Percentiles rank a stretch among this genome's conserved stretches.
These are phyloP conservation scores for Rhipidura dahli DNA, from an alignment of 2,113 vertebrate species.

Conservation along the genomic window DNA sequence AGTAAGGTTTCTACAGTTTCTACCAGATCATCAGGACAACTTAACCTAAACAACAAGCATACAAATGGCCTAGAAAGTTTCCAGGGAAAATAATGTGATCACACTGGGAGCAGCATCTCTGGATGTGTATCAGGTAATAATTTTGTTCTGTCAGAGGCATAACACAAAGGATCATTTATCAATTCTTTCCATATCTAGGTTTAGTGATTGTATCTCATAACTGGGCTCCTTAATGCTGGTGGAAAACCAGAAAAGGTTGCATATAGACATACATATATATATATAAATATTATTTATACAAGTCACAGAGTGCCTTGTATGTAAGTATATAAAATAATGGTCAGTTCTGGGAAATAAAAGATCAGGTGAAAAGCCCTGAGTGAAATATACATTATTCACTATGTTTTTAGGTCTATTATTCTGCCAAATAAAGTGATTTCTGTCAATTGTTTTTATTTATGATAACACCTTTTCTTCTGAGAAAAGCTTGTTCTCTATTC, in stretches of 20 bases:
- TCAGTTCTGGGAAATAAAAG: background rate
- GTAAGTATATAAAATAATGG: background rate
- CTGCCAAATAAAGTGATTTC: background rate
- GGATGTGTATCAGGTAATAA: background rate
- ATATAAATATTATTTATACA: background rate
- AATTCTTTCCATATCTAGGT: background rate
- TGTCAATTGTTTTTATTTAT: background rate
- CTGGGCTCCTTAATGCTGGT: background rate
- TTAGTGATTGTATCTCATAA: background rate
- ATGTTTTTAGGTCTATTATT: background rate
- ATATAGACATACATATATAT: fast-evolving
- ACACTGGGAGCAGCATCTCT: background rate
- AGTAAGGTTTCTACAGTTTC: background rate
- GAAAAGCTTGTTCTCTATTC: background rate
- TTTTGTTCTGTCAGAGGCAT: background rate
- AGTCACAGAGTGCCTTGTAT: background rate
- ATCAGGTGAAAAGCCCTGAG: background rate
- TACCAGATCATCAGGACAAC: background rate
- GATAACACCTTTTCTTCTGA: background rate
- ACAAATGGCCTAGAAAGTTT: background rate
- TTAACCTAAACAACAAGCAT: background rate
- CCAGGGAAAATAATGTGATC: background rate
- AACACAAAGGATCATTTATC: background rate
- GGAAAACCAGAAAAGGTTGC: background rate
- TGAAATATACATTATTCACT: background rate